These are phyloP conservation scores for Tuta absoluta DNA, from an alignment of 2,888 invertebrate species.

Conservation along the genomic window DNA sequence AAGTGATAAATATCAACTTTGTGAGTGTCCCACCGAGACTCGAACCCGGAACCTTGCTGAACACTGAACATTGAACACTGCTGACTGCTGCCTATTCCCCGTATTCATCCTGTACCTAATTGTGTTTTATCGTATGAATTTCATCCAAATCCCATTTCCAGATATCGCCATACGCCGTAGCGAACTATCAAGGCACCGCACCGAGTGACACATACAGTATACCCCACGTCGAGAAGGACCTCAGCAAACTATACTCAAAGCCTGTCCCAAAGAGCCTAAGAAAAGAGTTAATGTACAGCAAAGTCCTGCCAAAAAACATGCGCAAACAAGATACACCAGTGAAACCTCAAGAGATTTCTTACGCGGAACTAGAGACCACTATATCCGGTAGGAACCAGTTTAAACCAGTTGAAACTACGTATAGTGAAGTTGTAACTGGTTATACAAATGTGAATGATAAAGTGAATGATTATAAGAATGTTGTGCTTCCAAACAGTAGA, in stretches of 20 bases:
- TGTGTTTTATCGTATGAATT: no score
- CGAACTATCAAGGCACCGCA: not conserved
- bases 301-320: constrained; percentile 17
- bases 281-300: constrained; percentile 13
- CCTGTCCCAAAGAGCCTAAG: constrained; percentile 31
- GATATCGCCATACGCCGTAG: not conserved
- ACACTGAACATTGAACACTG: no score
- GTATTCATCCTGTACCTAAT: no score
- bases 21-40: no score
- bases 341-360: not conserved
- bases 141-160: not conserved
- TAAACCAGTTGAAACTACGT: not conserved
- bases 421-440: constrained; percentile 7
- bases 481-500: not conserved
- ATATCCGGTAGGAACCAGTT: not conserved
- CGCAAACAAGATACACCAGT: not conserved
- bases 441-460: not conserved
- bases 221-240: constrained; percentile 19
- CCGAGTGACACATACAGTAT: constrained; percentile 4
- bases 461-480: not conserved
- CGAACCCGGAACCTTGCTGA: no score
- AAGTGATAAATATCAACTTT: no score
- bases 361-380: not conserved
- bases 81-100: no score
- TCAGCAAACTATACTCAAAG: constrained; percentile 31